Conservation (phyloP, 2,888 invertebrate species). For the Helleia helle region DNA sequence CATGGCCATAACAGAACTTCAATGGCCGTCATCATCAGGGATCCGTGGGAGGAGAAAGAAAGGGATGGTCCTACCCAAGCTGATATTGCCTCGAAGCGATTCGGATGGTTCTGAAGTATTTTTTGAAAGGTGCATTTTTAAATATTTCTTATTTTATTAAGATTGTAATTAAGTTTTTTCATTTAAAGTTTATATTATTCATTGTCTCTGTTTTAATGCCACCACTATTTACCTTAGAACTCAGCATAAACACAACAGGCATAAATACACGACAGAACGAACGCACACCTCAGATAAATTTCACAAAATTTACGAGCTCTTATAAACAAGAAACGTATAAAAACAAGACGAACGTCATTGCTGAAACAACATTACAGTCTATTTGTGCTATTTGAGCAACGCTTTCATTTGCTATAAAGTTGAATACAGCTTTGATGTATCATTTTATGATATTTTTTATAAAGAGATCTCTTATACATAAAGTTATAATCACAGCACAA, state of each 20-base stretch:
- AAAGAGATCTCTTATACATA: no score
- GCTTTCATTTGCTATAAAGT: no score
- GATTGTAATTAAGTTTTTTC: conserved; percentile 8
- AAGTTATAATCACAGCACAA: no score
- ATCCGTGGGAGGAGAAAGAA: conserved; percentile 79
- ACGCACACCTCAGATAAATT: background rate
- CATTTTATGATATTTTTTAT: no score
- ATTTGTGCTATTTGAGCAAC: background rate
- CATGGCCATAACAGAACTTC: conserved; percentile 77
- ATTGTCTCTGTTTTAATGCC: background rate
- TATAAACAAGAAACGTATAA: background rate
- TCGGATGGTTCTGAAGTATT: conserved; percentile 80
- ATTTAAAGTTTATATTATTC: conserved; percentile 2
- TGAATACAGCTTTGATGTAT: no score
- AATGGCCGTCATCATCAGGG: conserved; percentile 74
- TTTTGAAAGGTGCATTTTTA: conserved; percentile 68
- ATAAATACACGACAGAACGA: background rate
- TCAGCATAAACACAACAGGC: background rate
- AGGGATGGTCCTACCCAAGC: conserved; percentile 81
- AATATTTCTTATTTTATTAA: conserved; percentile 6
- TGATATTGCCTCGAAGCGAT: conserved; percentile 83
- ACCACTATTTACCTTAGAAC: background rate
- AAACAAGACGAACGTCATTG: background rate
- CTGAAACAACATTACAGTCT: background rate
- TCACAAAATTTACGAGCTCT: background rate